Base-by-base conservation (phyloP, 1,140 invertebrate species). In the Trichoplusia ni region DNA sequence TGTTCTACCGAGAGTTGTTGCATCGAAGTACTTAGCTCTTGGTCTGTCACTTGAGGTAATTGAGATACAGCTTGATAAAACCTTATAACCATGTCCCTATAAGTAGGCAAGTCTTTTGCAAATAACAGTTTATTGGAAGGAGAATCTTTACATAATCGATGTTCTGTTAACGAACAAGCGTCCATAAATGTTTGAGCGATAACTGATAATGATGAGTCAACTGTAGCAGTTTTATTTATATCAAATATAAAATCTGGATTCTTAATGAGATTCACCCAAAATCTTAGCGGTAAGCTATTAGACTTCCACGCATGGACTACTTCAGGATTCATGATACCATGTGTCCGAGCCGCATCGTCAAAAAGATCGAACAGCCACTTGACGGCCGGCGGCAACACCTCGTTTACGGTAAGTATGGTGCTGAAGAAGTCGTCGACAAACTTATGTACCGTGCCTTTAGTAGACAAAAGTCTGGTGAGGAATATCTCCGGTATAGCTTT, bases 101-200 rank as follows among this genome's bases (percentile, higher is more conserved):
- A 98, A 27, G 95, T 94, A 7, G 96, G 96, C 85, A 98, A 97
- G 86, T 98, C 97, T 92, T 98, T 98, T 62, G 97, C 97, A 91
- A 98, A 98, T 14, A 98, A 91, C 46, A 99, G 91, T 91, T 99
- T 99, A 85, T 98, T 98, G 9, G 97, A 98, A 19, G 98, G 97
- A 18, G 97, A 98, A 91, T 98, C 97, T 90, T 98, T 98, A 63
- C 97, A 97, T 5, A 98, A 91, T 38, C 97, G 92, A 83, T 98
- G 96, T 83, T 98, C 96, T 4, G 94, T 94, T 60, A 96, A 95
- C 9, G 97, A 97, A 85, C 97, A 98, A 0, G 97, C 94, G 86
- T 99, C 98, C 96, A 99, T 98, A 84, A 99, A 96, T 2, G 97
- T 98, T 91, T 99, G 98, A 18, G 98, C 97, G 71, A 99, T 97